Conservation (phyloP, 2,888 invertebrate genomes). For the Sturmia bella region DNA sequence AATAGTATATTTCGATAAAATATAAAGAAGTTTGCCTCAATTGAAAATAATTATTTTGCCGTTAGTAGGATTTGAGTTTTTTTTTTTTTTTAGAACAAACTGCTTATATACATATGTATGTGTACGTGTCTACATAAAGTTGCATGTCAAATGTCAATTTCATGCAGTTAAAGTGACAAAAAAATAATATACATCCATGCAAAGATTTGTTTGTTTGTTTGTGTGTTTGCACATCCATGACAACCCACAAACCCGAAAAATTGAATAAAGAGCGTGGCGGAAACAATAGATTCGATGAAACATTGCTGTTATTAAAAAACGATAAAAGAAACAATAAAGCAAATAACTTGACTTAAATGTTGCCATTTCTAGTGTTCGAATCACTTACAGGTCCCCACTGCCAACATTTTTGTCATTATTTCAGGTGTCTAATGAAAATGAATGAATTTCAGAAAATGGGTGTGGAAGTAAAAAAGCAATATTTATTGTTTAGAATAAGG, state of each 20-base stretch:
- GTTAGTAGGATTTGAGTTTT: too few species aligned
- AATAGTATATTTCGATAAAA: too few species aligned
- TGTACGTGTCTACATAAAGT: too few species aligned
- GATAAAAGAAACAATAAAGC: constrained; percentile 67
- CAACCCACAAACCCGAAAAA: constrained; percentile 10
- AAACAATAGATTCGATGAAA: constrained; percentile 65
- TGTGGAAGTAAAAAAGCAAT: constrained; percentile 41
- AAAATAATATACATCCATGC: not conserved
- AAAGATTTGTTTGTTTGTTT: not conserved
- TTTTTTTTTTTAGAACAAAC: too few species aligned
- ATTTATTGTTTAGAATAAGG: constrained; percentile 22
- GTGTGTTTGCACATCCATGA: constrained; percentile 1
- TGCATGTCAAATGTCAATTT: constrained; percentile 66
- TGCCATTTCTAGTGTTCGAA: constrained; percentile 30
- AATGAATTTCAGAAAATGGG: constrained; percentile 30
- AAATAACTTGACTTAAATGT: constrained; percentile 60
- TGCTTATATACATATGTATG: too few species aligned
- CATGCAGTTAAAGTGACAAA: constrained; percentile 26
- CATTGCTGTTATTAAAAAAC: constrained; percentile 67
- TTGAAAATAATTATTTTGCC: constrained; percentile 30
- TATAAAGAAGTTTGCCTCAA: constrained; percentile 27
- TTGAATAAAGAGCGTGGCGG: constrained; percentile 61
- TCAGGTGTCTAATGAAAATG: constrained; percentile 31
- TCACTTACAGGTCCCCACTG: constrained; percentile 15
- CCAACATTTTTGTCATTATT: constrained; percentile 21